phyloP scores from a whole-genome alignment of 2,113 vertebrate species.

The Enhydra lutris region DNA sequence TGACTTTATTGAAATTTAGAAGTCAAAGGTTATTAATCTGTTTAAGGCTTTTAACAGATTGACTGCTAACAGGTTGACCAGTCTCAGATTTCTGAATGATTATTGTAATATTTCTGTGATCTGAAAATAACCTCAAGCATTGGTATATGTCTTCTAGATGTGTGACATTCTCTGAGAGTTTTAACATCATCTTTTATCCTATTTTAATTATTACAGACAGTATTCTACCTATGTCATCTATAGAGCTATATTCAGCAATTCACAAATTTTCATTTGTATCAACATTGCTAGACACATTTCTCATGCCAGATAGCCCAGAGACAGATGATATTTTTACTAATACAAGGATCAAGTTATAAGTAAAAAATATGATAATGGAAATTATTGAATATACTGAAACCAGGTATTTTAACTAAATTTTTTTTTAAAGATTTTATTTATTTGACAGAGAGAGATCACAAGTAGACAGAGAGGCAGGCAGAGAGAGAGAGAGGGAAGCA shows the following conservation, averaged over 20 bases:
- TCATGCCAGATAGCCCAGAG: neutral
- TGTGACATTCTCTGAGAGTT: neutral
- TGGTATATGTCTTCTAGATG: neutral
- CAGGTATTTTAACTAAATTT: slow-evolving; percentile 13
- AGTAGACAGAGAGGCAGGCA: no score
- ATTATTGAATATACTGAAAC: neutral
- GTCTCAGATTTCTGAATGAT: neutral
- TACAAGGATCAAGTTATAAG: neutral
- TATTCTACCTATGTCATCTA: neutral
- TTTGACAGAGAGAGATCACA: no score
- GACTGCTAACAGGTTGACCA: neutral
- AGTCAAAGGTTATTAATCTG: slow-evolving; percentile 6
- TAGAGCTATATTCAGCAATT: neutral
- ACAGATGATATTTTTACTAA: slow-evolving; percentile 21
- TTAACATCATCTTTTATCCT: neutral
- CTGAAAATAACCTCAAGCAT: slow-evolving; percentile 10
- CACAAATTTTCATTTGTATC: neutral
- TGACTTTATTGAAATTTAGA: slow-evolving; percentile 8
- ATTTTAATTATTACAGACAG: neutral
- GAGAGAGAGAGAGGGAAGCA: no score
- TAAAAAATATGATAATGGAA: neutral
- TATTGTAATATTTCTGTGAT: neutral
- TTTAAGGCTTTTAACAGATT: slow-evolving; percentile 33
- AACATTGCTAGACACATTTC: neutral
- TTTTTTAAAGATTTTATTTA: no score